Evolutionary conservation across 2,888 invertebrate species (phyloP).

Genomic region (Plebejus anna): DNA sequence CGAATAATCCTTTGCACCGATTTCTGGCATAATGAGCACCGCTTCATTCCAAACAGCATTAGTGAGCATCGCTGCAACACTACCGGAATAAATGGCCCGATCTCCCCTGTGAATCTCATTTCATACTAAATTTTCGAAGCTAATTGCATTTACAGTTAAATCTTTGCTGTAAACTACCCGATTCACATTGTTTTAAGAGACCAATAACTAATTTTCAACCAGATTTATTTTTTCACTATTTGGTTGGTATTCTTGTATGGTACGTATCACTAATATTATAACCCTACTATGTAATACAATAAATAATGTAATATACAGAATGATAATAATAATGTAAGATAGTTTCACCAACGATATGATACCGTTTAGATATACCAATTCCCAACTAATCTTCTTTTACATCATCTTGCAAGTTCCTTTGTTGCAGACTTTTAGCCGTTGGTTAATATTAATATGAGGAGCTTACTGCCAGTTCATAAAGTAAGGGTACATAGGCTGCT

Average conservation of each 20-base stretch:
- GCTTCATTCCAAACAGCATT: slow-evolving; percentile 30
- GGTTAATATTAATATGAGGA: neutral
- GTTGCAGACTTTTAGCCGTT: neutral
- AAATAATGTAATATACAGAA: no score
- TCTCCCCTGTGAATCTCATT: slow-evolving; percentile 25
- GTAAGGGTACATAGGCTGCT: no score
- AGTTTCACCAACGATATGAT: neutral
- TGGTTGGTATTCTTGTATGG: no score
- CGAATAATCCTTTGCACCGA: slow-evolving; percentile 30
- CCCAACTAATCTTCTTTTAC: neutral
- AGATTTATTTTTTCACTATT: no score
- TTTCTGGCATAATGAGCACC: slow-evolving; percentile 29
- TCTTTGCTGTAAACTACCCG: neutral
- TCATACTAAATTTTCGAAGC: slow-evolving; percentile 21
- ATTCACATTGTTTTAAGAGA: neutral
- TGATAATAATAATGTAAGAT: no score
- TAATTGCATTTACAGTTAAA: slow-evolving; percentile 22
- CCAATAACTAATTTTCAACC: neutral
- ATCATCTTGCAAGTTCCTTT: neutral
- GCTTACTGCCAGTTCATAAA: neutral
- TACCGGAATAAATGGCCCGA: slow-evolving; percentile 28
- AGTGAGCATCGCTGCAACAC: slow-evolving; percentile 19
- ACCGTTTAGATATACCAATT: neutral
- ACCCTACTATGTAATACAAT: no score
- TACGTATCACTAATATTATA: no score